phyloP scores from a whole-genome alignment of 2,797 vertebrate species.

The Squalus acanthias region DNA sequence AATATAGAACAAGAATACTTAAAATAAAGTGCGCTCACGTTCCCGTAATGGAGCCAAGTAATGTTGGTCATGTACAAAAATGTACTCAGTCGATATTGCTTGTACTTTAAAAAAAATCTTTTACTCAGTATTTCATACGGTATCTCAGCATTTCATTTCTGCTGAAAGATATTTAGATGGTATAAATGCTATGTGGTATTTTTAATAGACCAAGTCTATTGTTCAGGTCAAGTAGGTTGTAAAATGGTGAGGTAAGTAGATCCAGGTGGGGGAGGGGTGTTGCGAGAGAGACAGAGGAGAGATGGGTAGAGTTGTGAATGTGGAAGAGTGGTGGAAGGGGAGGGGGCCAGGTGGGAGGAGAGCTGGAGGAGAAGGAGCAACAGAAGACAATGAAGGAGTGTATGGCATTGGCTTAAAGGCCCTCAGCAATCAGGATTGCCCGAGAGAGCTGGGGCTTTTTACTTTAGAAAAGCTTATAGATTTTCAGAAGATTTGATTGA shows the following conservation, averaged over 20 bases:
- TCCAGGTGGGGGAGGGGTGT: background rate
- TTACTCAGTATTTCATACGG: background rate
- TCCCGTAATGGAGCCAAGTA: background rate
- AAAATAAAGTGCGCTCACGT: background rate
- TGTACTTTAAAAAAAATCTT: background rate
- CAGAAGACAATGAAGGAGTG: too few relatives aligned
- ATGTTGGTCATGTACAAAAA: background rate
- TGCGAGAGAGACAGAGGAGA: background rate
- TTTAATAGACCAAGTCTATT: background rate
- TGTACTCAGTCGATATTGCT: background rate
- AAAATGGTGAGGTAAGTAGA: background rate
- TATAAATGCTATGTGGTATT: background rate
- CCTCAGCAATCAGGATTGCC: too few relatives aligned
- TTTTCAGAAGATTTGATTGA: too few relatives aligned
- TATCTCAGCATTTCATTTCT: background rate
- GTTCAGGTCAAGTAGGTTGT: background rate
- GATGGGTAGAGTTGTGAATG: background rate
- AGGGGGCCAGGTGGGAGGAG: background rate
- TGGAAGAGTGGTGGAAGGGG: background rate
- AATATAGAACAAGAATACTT: conserved; percentile 14
- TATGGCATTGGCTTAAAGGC: background rate
- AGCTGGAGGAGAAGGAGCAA: too few relatives aligned
- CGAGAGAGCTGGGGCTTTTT: too few relatives aligned
- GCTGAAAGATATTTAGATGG: background rate
- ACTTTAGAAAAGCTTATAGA: too few relatives aligned